phyloP scores from a whole-genome alignment of 2,797 vertebrate species.

The Emys orbicularis region DNA sequence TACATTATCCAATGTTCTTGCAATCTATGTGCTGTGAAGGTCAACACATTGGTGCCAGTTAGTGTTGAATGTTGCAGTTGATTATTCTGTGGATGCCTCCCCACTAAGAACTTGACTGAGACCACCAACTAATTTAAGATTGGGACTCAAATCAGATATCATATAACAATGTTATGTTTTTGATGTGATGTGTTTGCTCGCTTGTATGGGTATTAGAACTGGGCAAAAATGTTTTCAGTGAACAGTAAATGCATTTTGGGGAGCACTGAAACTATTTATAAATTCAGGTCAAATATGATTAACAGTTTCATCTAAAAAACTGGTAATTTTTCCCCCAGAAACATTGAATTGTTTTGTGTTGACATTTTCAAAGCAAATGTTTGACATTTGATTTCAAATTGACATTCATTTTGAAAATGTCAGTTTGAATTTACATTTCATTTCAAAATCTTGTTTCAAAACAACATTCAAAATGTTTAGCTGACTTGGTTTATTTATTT shows the following conservation, averaged over 20 bases:
- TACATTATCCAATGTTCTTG: neutral
- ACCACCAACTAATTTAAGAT: neutral
- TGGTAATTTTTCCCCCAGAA: rapidly evolving
- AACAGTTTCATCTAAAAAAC: neutral
- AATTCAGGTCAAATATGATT: neutral
- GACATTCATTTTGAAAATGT: neutral
- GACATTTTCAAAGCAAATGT: neutral
- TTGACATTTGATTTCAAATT: neutral
- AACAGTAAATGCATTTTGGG: neutral
- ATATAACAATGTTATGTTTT: neutral
- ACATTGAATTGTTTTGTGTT: neutral
- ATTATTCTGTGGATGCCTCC: neutral
- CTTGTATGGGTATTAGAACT: neutral
- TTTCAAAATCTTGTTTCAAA: neutral
- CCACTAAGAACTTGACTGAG: neutral
- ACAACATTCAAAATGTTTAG: neutral
- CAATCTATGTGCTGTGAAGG: neutral
- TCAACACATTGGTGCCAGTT: neutral
- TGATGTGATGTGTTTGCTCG: neutral
- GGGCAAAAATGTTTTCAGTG: neutral
- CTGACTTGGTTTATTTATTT: neutral
- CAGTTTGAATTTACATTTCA: neutral
- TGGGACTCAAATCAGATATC: neutral
- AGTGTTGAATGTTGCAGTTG: neutral
- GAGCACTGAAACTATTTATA: neutral